phyloP scores from a whole-genome alignment of 2,797 vertebrate genomes.

The Cygnus olor region DNA sequence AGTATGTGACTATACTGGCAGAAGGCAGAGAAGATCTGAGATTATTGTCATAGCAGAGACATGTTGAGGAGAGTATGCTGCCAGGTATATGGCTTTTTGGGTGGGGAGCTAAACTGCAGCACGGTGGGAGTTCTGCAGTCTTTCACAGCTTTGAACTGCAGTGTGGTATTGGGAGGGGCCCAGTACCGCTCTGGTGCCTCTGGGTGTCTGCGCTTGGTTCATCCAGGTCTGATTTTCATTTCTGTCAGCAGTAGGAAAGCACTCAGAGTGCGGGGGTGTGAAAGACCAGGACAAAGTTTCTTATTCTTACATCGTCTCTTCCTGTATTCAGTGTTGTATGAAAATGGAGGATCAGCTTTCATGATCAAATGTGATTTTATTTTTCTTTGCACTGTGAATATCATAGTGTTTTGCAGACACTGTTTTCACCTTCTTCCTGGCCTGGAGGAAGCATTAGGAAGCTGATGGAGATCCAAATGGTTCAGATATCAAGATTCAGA shows the following conservation, averaged over 20 bases:
- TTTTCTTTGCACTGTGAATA: background rate
- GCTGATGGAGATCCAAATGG: background rate
- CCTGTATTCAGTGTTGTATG: background rate
- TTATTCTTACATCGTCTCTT: background rate
- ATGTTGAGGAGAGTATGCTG: background rate
- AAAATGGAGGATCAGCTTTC: background rate
- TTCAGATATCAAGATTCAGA: background rate
- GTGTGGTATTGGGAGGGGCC: slow-evolving; percentile 1
- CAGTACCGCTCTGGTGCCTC: background rate
- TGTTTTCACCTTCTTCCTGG: background rate
- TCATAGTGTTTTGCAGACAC: background rate
- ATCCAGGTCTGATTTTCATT: slow-evolving; percentile 32
- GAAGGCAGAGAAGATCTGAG: background rate
- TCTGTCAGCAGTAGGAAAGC: slow-evolving; percentile 26
- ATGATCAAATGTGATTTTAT: background rate
- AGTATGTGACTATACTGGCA: background rate
- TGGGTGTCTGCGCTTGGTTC: background rate
- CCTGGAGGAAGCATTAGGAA: slow-evolving; percentile 4
- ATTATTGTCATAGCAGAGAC: background rate
- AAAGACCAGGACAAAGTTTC: slow-evolving; percentile 12
- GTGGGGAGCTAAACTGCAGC: background rate
- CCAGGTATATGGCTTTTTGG: background rate
- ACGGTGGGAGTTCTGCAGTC: background rate
- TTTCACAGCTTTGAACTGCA: background rate
- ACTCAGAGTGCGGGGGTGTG: background rate